Evolutionary conservation across 2,888 invertebrate genomes (phyloP), one percentile per base, ranked within the genome.

Genomic region (Podotricha telesiphe): DNA sequence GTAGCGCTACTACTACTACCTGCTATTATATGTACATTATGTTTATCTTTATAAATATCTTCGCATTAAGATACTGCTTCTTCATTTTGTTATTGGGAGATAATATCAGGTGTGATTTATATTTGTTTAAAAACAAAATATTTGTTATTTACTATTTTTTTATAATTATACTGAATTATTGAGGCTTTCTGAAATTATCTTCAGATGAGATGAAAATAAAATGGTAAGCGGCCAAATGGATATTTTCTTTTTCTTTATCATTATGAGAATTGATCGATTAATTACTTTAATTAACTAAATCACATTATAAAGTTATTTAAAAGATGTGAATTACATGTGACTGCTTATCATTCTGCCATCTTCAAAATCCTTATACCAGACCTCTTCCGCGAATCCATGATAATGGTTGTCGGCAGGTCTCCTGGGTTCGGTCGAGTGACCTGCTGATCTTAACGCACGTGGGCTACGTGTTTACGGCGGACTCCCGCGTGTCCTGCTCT

Each of bases 381-480:
- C 28, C 28, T 28, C 6, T 4, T 28, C 2, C 28, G n/a, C n/a
- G n/a, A n/a, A n/a, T 28, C 8, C 7, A 37, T 40, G 13, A 13
- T 15, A n/a, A 4, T 40, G 20, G 2, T 20, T 13, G 10, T n/a
- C n/a, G 10, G 0, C 90, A 96, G 96, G 95, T 96, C 67, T 96
- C 96, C 64, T 96, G 96, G 96, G 95, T 96, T 82, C 92, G 96
- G 11, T 94, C 94, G 68, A 93, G 93, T 47, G 96, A 96, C 85
- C 92, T 96, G 65, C 95, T 95, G 85, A 96, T 96, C 77, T 88
- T 96, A 76, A 94, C 95, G 59, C 95, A 95, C 72, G 95, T 94
- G 48, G 91, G 93, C 66, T 83, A 88, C 63, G 94, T 94, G 75
- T 96, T 96, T 87, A 96, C 96, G 67, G 95, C 95, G 48, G 96